phyloP scores from a whole-genome alignment of 2,888 invertebrate genomes.

The Drosophila cognata region DNA sequence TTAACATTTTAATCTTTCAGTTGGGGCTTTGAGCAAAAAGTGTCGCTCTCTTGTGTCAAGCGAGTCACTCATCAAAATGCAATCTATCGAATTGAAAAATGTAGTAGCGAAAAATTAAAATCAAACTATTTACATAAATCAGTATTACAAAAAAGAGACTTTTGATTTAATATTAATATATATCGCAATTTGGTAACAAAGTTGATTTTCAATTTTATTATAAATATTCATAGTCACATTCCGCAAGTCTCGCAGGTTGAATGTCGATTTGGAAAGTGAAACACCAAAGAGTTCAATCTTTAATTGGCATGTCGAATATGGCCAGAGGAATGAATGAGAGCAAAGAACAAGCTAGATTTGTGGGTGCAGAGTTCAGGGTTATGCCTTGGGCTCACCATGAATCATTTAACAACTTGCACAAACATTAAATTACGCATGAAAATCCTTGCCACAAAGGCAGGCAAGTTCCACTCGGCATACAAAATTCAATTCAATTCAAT shows the following conservation, averaged over 20 bases:
- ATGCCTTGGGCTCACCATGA: slow-evolving; percentile 43
- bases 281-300: slow-evolving; percentile 5
- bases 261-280: background rate
- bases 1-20: slow-evolving; percentile 64
- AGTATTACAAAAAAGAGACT: background rate
- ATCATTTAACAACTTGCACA: slow-evolving; percentile 69
- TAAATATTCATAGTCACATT: background rate
- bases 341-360: slow-evolving; percentile 1
- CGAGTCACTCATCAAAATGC: background rate
- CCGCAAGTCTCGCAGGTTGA: background rate
- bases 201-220: background rate
- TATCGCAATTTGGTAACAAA: background rate
- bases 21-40: slow-evolving; percentile 9
- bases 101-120: background rate
- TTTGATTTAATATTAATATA: background rate
- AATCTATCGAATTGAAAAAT: background rate
- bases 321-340: background rate
- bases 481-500: slow-evolving; percentile 66
- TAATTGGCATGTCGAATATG: slow-evolving; percentile 27
- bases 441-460: slow-evolving; percentile 48
- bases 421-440: slow-evolving; percentile 71
- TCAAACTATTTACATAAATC: background rate
- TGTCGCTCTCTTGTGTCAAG: background rate
- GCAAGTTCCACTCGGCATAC: slow-evolving; percentile 36
- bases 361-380: slow-evolving; percentile 1